A percentile compares a stretch with the other conserved stretches of the same genome.
These are phyloP conservation scores for Chauna torquata DNA, from an alignment of 2,113 vertebrate genomes.

Conservation along the genomic window DNA sequence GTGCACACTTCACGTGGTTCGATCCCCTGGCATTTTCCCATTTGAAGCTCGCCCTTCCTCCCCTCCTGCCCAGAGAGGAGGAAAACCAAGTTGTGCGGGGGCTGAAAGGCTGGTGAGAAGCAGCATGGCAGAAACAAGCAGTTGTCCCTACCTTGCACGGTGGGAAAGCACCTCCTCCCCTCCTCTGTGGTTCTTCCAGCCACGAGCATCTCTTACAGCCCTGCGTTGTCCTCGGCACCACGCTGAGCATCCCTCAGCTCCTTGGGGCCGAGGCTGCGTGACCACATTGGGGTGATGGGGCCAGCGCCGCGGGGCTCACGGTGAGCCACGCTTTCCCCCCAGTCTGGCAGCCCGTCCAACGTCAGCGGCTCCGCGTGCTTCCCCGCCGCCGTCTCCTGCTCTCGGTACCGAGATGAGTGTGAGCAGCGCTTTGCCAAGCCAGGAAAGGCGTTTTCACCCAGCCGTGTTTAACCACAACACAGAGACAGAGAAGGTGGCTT, in stretches of 20 bases:
- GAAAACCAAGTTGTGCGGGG: background rate
- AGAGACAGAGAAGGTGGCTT: background rate
- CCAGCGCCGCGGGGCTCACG: background rate
- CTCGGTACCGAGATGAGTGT: accelerated
- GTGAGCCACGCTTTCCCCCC: background rate
- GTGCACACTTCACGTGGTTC: no score
- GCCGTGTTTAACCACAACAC: background rate
- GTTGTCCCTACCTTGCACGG: background rate
- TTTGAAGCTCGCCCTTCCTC: no score
- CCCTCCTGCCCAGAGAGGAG: background rate
- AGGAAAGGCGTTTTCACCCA: background rate
- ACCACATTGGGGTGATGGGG: background rate
- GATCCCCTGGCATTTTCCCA: no score
- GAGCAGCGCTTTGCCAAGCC: background rate
- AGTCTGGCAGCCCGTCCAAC: background rate
- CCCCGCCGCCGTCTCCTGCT: background rate
- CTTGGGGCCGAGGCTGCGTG: background rate
- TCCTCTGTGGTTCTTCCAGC: background rate
- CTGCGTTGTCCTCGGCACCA: background rate
- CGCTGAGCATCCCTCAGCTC: background rate
- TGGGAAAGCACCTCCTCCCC: background rate
- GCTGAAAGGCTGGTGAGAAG: background rate
- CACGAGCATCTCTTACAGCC: background rate
- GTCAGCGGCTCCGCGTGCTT: background rate
- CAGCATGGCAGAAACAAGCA: background rate